Evolutionary conservation across 2,888 invertebrate species (phyloP), one percentile per base, ranked within the genome.

Genomic region (Andrena bicolor): DNA sequence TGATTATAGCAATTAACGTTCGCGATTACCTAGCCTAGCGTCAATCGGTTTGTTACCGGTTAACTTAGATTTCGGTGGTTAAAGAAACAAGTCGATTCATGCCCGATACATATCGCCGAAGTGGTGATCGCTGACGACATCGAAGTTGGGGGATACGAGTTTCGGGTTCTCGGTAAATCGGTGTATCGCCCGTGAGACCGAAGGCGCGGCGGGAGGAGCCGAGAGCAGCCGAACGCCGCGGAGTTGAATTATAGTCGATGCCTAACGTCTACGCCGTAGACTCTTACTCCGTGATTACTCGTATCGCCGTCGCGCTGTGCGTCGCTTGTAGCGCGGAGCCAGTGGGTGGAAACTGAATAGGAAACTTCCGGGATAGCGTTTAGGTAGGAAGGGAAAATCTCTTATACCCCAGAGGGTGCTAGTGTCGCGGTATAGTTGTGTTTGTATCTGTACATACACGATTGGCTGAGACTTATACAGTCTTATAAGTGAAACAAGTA

Each of bases 201-300:
- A 32, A 75, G 23, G 32, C 7, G 10, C 13, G n/a, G 51, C 84
- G 79, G 83, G 20, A 10, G 16, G 2, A 7, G 20, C 65, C 86
- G 85, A 82, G 20, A 1, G 10, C 7, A 26, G 23, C 76, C 81
- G 86, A 83, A 56, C 26, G 35, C 7, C 28, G 66, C 41, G 20
- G 53, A 13, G 8, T 23, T 73, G 69, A 77, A 61, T 83, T 73
- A 80, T 69, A 76, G 48, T 61, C 53, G 73, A 75, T 74, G 66
- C 60, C 49, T 75, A 63, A 49, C 48, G 23, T 10, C 26, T 56
- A 51, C 51, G 13, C 13, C 41, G 41, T 41, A 13, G 41, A 41
- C 41, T n/a, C 1, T 13, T 41, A 41, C 41, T 41, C 41, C 51
- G 35, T 64, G 75, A 74, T 71, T 71, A 69, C 51, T 51, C 53